Evolutionary conservation across 2,113 vertebrate genomes (phyloP).

Genomic region (Oryzias celebensis): DNA sequence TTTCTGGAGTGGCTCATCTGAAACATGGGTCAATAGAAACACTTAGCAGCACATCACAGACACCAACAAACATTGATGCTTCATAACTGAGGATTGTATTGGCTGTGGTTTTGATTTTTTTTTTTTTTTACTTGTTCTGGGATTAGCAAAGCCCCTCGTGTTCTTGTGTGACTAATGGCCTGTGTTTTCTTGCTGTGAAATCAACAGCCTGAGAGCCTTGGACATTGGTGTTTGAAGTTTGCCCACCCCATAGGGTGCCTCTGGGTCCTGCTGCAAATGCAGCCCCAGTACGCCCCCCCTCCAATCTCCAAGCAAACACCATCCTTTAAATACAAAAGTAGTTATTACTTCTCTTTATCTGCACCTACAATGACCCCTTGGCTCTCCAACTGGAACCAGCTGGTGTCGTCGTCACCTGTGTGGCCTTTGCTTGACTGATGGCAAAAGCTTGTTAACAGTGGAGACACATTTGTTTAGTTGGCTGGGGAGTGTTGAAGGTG

Average conservation of each 20-base stretch:
- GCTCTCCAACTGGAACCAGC: conserved; percentile 16
- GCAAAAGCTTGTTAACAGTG: conserved; percentile 68
- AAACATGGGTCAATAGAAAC: conserved; percentile 69
- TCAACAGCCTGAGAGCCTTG: conserved; percentile 47
- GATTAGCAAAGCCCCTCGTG: conserved; percentile 62
- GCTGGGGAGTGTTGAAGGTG: conserved; percentile 38
- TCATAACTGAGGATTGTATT: conserved; percentile 63
- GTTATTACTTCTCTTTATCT: conserved; percentile 35
- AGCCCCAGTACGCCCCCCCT: conserved; percentile 33
- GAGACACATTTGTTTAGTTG: conserved; percentile 65
- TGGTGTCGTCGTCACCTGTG: conserved; percentile 26
- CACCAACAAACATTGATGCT: conserved; percentile 53
- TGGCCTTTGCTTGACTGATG: conserved; percentile 41
- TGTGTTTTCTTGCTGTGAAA: conserved; percentile 64
- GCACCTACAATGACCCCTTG: conserved; percentile 31
- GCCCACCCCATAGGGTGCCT: conserved; percentile 11
- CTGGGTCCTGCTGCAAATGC: conserved; percentile 49
- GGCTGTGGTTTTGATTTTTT: conserved; percentile 57
- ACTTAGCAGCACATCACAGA: conserved; percentile 61
- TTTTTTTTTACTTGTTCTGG: conserved; percentile 45
- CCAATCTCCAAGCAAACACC: conserved; percentile 20
- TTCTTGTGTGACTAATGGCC: conserved; percentile 69
- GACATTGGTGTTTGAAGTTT: conserved; percentile 53
- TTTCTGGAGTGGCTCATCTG: conserved; percentile 55
- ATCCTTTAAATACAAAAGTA: conserved; percentile 49